These are phyloP conservation scores for Loris lydekkerianus DNA, from an alignment of 2,797 vertebrate species.

Conservation along the genomic window DNA sequence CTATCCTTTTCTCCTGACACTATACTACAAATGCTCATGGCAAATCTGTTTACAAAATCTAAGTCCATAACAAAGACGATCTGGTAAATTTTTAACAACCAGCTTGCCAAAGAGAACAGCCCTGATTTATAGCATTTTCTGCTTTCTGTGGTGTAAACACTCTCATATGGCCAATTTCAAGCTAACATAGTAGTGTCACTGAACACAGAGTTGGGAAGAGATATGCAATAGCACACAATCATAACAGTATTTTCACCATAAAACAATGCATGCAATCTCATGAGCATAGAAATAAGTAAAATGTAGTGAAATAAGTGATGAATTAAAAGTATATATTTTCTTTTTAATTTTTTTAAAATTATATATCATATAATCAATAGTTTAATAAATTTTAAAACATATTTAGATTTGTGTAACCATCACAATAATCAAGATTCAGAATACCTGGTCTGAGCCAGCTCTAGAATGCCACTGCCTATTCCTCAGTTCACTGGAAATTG, in stretches of 20 bases:
- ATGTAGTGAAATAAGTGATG: neutral
- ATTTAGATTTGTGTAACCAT: neutral
- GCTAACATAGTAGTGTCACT: neutral
- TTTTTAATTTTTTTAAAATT: neutral
- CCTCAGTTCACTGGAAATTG: neutral
- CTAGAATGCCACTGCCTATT: neutral
- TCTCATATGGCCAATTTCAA: neutral
- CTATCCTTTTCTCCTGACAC: too few relatives aligned
- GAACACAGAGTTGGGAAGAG: neutral
- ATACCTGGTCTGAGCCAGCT: neutral
- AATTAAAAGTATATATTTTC: neutral
- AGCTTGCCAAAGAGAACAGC: neutral
- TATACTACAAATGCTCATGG: neutral
- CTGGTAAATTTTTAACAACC: neutral
- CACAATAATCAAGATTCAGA: neutral
- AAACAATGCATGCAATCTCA: neutral
- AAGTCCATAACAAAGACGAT: neutral
- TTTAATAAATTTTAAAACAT: neutral
- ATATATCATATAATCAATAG: neutral
- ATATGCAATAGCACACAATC: neutral
- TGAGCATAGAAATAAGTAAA: neutral
- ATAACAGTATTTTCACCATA: neutral
- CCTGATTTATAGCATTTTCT: neutral
- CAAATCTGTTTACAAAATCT: neutral
- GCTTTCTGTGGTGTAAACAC: neutral